Evolutionary conservation across 2,113 vertebrate genomes (phyloP).

Genomic region (Rutilus rutilus): DNA sequence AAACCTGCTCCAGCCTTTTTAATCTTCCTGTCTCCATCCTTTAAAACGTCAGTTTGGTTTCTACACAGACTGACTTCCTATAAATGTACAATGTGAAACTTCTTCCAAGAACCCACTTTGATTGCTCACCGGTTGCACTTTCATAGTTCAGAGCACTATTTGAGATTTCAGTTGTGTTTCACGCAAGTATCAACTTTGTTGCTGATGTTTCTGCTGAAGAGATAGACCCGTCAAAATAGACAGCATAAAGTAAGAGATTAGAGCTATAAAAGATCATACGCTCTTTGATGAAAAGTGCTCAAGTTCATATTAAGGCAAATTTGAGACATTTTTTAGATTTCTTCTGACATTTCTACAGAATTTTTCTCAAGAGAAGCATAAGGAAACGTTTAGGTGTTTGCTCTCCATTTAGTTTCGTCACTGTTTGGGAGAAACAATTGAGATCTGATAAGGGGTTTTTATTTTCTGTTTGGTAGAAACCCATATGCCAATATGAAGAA

Average conservation of each 20-base stretch:
- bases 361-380: neutral
- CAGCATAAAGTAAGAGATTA: neutral
- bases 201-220: no score
- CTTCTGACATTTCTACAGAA: no score
- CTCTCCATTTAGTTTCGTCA: neutral
- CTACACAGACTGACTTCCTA: neutral
- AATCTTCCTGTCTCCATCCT: slow-evolving; percentile 52
- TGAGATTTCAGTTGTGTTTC: neutral
- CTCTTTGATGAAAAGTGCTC: neutral
- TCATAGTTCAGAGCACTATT: neutral
- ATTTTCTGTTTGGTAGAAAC: neutral
- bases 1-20: slow-evolving; percentile 28
- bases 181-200: no score
- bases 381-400: neutral
- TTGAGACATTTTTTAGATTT: neutral
- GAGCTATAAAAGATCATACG: neutral
- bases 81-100: neutral
- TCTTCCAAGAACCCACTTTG: neutral
- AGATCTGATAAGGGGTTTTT: neutral
- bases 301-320: neutral
- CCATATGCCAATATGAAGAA: neutral
- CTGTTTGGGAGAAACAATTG: neutral
- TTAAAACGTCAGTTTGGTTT: neutral
- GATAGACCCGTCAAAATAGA: no score
- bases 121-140: neutral